phyloP scores from a whole-genome alignment of 2,113 vertebrate species.

The Saimiri boliviensis region DNA sequence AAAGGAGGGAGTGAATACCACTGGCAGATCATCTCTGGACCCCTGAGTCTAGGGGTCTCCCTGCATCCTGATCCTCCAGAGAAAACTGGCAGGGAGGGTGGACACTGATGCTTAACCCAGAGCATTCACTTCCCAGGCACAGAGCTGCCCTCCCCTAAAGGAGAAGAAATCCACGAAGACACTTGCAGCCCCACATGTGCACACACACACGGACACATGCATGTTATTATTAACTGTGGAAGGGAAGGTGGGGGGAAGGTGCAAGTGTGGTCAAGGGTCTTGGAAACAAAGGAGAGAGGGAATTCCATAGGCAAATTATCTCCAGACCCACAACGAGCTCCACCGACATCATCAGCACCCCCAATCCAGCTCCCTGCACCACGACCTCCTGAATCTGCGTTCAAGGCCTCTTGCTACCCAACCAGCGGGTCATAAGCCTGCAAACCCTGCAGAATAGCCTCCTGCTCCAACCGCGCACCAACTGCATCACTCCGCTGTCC shows the following conservation, averaged over 20 bases:
- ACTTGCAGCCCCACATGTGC: background rate
- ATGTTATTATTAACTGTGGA: background rate
- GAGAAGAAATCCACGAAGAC: background rate
- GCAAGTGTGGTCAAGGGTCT: background rate
- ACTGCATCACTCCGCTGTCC: conserved; percentile 7
- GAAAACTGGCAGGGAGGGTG: background rate
- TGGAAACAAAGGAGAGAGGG: background rate
- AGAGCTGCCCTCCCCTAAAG: background rate
- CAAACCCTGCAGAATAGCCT: rapidly evolving
- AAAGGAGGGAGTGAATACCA: background rate
- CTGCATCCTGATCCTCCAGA: background rate
- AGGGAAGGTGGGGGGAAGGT: background rate
- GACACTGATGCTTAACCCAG: background rate
- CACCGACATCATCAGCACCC: background rate
- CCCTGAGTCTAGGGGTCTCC: too few species aligned
- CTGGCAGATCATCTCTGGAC: background rate
- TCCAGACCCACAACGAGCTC: background rate
- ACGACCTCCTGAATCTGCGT: rapidly evolving
- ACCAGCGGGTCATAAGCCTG: rapidly evolving
- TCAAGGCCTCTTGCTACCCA: background rate
- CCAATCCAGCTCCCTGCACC: background rate
- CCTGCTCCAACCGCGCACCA: background rate
- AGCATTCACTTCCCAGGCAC: background rate
- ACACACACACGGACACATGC: background rate
- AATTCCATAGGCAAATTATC: background rate